Evolutionary conservation across 2,797 vertebrate species (phyloP).

Genomic region (Channallabes apus): DNA sequence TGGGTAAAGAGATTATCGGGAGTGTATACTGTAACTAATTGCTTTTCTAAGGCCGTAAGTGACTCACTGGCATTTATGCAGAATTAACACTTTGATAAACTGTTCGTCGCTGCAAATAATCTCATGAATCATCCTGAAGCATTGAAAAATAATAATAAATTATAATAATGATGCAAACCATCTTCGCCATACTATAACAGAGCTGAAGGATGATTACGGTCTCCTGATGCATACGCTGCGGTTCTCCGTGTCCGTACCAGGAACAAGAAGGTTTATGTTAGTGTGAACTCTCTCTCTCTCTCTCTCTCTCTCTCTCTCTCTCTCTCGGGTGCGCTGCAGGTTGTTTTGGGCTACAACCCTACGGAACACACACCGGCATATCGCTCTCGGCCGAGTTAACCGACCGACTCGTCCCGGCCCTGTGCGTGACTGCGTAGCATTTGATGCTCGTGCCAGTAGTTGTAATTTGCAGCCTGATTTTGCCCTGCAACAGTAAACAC

Average conservation of each 20-base stretch:
- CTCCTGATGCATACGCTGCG: background rate
- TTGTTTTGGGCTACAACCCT: background rate
- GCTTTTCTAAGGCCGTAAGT: background rate
- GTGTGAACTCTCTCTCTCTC: background rate
- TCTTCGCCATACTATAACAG: background rate
- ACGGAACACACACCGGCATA: too few relatives aligned
- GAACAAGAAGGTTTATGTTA: background rate
- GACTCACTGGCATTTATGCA: slow-evolving; percentile 15
- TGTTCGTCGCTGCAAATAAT: slow-evolving; percentile 5
- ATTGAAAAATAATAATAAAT: background rate
- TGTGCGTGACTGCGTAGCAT: slow-evolving; percentile 81
- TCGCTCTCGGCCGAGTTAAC: too few relatives aligned
- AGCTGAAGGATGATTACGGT: background rate
- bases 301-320: background rate
- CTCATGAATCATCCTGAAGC: slow-evolving; percentile 2
- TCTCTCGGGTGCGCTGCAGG: background rate
- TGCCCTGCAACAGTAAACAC: slow-evolving; percentile 84
- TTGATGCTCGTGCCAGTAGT: slow-evolving; percentile 75
- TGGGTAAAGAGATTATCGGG: background rate
- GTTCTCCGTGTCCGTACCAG: background rate
- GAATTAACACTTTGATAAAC: slow-evolving; percentile 6
- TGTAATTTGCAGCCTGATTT: slow-evolving; percentile 79
- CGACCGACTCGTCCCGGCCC: slow-evolving; percentile 38
- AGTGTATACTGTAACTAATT: slow-evolving; percentile 4
- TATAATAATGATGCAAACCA: too few relatives aligned